Evolutionary conservation across 2,113 vertebrate genomes (phyloP).

Genomic region (Apus apus): DNA sequence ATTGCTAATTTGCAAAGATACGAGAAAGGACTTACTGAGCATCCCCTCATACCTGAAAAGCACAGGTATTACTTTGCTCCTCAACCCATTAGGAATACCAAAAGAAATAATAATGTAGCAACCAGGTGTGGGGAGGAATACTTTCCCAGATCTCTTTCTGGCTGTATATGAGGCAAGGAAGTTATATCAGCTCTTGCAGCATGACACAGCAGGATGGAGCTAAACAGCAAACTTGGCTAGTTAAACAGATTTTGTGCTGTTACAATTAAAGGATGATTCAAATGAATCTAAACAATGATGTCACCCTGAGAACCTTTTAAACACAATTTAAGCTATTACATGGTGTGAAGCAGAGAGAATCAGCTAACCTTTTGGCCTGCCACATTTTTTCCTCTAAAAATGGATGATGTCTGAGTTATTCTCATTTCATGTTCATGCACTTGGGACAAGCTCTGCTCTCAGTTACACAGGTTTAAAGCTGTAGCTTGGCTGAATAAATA

Average conservation of each 20-base stretch:
- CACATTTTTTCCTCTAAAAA: conserved; percentile 1
- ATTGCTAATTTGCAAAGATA: not conserved
- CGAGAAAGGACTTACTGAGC: not conserved
- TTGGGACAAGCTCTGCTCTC: not conserved
- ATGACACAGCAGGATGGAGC: not conserved
- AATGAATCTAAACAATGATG: conserved; percentile 28
- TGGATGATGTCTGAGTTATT: conserved; percentile 19
- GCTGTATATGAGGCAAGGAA: not conserved
- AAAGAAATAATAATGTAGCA: not conserved
- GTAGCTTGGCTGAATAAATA: not conserved
- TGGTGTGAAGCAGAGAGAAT: conserved; percentile 36
- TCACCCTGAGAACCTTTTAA: conserved; percentile 37
- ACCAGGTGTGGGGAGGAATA: not conserved
- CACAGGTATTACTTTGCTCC: not conserved
- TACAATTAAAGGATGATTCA: conserved; percentile 21
- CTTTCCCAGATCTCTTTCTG: not conserved
- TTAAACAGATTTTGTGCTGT: not conserved
- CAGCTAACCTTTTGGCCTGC: conserved; percentile 25
- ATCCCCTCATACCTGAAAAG: not conserved
- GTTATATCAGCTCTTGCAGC: not conserved
- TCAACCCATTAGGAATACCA: not conserved
- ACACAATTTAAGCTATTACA: conserved; percentile 4
- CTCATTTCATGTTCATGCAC: not conserved
- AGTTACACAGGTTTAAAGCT: not conserved
- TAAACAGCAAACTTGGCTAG: not conserved